Evolutionary conservation across 2,797 vertebrate genomes (phyloP).

Genomic region (Loris lydekkerianus): DNA sequence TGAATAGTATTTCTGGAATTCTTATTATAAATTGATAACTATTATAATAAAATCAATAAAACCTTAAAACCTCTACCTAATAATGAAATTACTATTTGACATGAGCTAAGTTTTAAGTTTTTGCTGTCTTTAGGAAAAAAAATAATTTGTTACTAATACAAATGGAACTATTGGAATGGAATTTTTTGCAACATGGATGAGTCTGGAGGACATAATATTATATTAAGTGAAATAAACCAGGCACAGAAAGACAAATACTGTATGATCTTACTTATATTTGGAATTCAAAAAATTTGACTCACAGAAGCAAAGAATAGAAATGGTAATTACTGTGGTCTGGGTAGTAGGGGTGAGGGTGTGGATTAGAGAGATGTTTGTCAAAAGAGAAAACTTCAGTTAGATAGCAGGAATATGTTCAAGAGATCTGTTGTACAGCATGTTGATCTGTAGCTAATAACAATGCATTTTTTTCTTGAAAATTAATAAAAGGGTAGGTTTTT

Average conservation of each 20-base stretch:
- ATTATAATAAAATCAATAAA: slow-evolving; percentile 41
- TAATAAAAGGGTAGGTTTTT: background rate
- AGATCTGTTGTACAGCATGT: background rate
- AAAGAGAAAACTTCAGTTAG: background rate
- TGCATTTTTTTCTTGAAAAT: background rate
- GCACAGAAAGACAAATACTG: background rate
- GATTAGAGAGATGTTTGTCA: background rate
- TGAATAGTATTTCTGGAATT: slow-evolving; percentile 12
- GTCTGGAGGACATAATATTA: background rate
- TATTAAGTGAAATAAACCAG: background rate
- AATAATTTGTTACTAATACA: slow-evolving; percentile 29
- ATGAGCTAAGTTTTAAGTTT: slow-evolving; percentile 47
- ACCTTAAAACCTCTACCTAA: background rate
- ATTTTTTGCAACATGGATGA: slow-evolving; percentile 8
- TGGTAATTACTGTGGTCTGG: background rate
- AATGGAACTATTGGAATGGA: slow-evolving; percentile 7
- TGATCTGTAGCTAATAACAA: background rate
- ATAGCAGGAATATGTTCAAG: background rate
- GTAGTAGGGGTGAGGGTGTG: background rate
- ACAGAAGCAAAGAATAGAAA: background rate
- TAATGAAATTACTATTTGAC: slow-evolving; percentile 55
- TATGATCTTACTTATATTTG: background rate
- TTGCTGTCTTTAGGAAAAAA: slow-evolving; percentile 37
- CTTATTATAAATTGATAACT: slow-evolving; percentile 41
- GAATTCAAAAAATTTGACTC: background rate